These are phyloP conservation scores for Andrena marginata DNA, from an alignment of 2,888 invertebrate species.

Conservation along the genomic window DNA sequence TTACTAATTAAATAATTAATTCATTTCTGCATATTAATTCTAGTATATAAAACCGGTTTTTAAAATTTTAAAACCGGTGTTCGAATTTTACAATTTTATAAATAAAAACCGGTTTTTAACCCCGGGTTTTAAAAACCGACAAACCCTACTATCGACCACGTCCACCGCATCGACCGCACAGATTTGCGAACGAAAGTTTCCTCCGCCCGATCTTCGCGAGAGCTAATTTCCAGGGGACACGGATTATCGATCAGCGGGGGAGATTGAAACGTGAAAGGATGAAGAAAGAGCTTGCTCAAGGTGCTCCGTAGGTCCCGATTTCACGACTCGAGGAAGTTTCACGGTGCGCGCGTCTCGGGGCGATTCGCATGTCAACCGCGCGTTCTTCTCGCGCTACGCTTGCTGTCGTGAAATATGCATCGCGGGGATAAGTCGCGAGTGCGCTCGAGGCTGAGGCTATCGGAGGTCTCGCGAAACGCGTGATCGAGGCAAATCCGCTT, in stretches of 20 bases:
- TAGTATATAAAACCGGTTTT: too few relatives aligned
- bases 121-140: too few relatives aligned
- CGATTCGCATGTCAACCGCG: conserved; percentile 8
- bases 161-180: too few relatives aligned
- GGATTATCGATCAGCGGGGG: not conserved
- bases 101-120: too few relatives aligned
- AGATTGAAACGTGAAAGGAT: not conserved
- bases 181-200: too few relatives aligned
- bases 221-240: not conserved
- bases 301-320: not conserved
- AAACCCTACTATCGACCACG: conserved; percentile 10
- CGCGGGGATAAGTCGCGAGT: conserved; percentile 32
- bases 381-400: not conserved
- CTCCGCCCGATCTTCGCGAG: not conserved
- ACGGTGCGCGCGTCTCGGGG: not conserved
- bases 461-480: conserved; percentile 18
- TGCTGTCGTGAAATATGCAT: conserved; percentile 26
- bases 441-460: conserved; percentile 1
- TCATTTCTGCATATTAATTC: too few relatives aligned
- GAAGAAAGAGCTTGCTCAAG: not conserved
- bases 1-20: too few relatives aligned
- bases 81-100: too few relatives aligned
- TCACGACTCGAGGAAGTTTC: not conserved
- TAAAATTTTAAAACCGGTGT: too few relatives aligned
- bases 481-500: conserved; percentile 30